These are phyloP conservation scores for Coreius guichenoti DNA, from an alignment of 2,797 vertebrate species.

Conservation along the genomic window DNA sequence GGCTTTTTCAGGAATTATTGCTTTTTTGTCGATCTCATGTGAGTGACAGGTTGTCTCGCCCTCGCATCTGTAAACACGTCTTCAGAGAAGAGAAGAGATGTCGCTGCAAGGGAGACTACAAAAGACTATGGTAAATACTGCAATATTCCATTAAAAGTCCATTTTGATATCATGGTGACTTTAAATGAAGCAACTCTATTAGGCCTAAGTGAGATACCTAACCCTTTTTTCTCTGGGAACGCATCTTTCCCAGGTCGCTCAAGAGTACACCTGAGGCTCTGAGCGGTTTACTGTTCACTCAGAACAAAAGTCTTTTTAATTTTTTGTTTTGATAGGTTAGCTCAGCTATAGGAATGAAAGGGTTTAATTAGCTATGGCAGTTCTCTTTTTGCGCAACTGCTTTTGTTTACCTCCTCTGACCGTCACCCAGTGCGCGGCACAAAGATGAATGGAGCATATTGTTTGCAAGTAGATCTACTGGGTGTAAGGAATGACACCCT, in stretches of 20 bases:
- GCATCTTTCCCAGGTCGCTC: conserved; percentile 51
- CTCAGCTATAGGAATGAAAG: conserved; percentile 66
- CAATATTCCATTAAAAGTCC: neutral
- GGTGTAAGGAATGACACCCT: conserved; percentile 41
- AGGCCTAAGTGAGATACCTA: neutral
- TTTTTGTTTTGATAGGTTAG: conserved; percentile 48
- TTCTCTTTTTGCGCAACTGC: conserved; percentile 73
- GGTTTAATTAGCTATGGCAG: conserved; percentile 74
- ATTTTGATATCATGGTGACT: neutral
- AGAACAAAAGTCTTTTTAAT: conserved; percentile 33
- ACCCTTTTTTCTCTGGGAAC: neutral
- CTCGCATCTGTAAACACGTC: neutral
- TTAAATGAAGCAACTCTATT: neutral
- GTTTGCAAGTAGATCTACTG: conserved; percentile 59
- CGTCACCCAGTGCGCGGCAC: conserved; percentile 64
- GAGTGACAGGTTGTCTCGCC: neutral
- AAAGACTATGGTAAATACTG: neutral
- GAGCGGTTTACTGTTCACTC: conserved; percentile 37
- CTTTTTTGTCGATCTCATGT: neutral
- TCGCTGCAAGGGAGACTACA: neutral
- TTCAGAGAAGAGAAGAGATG: neutral
- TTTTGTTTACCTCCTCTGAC: conserved; percentile 54
- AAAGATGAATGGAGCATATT: conserved; percentile 78
- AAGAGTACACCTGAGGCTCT: conserved; percentile 35
- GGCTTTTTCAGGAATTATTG: neutral